Conservation (phyloP, 2,113 vertebrate genomes). For the Sakesphorus luctuosus region DNA sequence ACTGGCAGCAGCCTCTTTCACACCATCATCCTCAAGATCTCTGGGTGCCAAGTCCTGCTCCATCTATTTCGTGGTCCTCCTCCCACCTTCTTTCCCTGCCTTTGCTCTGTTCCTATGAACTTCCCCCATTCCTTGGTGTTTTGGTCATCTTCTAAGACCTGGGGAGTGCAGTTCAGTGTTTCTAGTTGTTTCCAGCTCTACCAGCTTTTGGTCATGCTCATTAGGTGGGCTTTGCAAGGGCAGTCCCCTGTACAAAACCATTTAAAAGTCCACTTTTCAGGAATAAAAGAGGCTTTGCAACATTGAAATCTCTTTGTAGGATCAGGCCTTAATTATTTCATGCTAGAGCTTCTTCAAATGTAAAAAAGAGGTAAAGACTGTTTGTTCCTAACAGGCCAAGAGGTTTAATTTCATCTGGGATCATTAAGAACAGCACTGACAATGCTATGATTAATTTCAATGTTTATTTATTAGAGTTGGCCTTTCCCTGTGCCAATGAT, state of each 20-base stretch:
- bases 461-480: background rate
- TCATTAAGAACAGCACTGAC: background rate
- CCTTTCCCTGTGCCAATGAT: background rate
- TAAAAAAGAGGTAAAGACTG: background rate
- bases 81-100: background rate
- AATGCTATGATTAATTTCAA: background rate
- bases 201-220: background rate
- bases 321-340: background rate
- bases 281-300: background rate
- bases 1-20: background rate
- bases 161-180: background rate
- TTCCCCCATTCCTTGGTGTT: background rate
- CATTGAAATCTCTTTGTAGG: background rate
- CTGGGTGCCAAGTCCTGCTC: background rate
- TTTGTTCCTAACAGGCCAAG: background rate
- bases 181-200: background rate
- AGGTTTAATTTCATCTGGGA: background rate
- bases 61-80: background rate
- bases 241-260: background rate
- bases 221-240: background rate
- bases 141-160: background rate
- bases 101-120: background rate
- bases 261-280: background rate
- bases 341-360: background rate
- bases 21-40: background rate